phyloP scores from a whole-genome alignment of 2,888 invertebrate species.

The Trichacis sp. region DNA sequence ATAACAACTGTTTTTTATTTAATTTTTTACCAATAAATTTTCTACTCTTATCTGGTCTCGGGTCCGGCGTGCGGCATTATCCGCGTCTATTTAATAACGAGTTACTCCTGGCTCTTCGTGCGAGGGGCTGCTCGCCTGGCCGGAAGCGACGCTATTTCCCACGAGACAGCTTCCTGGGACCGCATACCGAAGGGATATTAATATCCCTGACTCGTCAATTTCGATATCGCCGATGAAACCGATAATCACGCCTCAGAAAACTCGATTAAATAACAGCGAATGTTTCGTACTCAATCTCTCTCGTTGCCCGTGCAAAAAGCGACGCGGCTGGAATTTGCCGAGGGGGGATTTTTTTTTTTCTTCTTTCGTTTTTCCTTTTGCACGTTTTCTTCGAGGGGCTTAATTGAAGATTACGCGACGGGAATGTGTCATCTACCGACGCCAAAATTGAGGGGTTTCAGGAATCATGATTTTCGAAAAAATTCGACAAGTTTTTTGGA shows the following conservation, averaged over 20 bases:
- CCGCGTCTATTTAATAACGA: constrained; percentile 31
- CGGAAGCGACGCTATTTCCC: constrained; percentile 64
- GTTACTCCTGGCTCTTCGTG: constrained; percentile 17
- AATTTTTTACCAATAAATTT: too few relatives aligned
- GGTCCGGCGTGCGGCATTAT: constrained; percentile 23
- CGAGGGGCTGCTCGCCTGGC: constrained; percentile 43
- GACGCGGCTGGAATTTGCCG: not conserved
- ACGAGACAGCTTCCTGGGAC: constrained; percentile 59
- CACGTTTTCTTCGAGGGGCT: too few relatives aligned
- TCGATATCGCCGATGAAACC: constrained; percentile 5
- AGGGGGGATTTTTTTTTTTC: too few relatives aligned
- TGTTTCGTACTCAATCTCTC: too few relatives aligned
- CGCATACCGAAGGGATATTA: constrained; percentile 7
- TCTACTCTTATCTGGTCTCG: too few relatives aligned
- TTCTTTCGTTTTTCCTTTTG: too few relatives aligned
- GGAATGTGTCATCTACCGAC: too few relatives aligned
- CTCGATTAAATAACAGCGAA: not conserved
- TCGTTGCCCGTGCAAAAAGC: not conserved
- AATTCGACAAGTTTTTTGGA: too few relatives aligned
- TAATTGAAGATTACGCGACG: too few relatives aligned
- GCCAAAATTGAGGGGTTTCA: too few relatives aligned
- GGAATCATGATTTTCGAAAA: too few relatives aligned
- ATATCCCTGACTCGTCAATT: not conserved
- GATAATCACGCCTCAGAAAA: not conserved
- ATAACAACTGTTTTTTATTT: too few relatives aligned